Conservation (phyloP, 2,113 vertebrate species). For the Pelvicachromis taeniatus region DNA sequence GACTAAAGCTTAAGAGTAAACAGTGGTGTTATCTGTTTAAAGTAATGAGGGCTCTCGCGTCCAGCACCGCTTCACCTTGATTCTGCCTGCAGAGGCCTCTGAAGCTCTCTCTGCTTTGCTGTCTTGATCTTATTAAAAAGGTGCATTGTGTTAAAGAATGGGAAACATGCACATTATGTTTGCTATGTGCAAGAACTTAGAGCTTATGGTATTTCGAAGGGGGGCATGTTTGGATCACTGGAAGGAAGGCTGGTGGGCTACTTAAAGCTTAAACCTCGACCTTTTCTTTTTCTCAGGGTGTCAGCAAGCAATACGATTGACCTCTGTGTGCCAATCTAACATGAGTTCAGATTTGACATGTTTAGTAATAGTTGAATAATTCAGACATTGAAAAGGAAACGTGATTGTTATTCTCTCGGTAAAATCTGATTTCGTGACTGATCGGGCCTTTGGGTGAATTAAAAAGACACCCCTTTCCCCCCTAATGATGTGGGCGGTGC, state of each 20-base stretch:
- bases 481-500: slow-evolving; percentile 59
- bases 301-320: slow-evolving; percentile 20
- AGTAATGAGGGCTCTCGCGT: slow-evolving; percentile 30
- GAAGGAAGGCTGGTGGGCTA: slow-evolving; percentile 22
- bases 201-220: slow-evolving; percentile 48
- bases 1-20: slow-evolving; percentile 22
- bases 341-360: neutral
- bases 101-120: slow-evolving; percentile 34
- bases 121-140: slow-evolving; percentile 42
- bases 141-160: slow-evolving; percentile 25
- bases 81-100: neutral
- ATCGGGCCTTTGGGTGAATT: slow-evolving; percentile 1
- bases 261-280: slow-evolving; percentile 59
- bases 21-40: slow-evolving; percentile 29
- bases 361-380: neutral
- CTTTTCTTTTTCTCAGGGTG: slow-evolving; percentile 18
- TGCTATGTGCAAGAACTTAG: slow-evolving; percentile 17
- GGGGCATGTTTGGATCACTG: slow-evolving; percentile 16
- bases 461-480: slow-evolving; percentile 4
- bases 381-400: neutral
- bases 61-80: neutral
- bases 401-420: neutral
- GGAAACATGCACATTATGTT: slow-evolving; percentile 43
- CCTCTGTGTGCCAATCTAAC: neutral
- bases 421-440: slow-evolving; percentile 5